These are phyloP conservation scores for Ptilodon capucinus DNA, from an alignment of 2,888 invertebrate species.

Conservation along the genomic window DNA sequence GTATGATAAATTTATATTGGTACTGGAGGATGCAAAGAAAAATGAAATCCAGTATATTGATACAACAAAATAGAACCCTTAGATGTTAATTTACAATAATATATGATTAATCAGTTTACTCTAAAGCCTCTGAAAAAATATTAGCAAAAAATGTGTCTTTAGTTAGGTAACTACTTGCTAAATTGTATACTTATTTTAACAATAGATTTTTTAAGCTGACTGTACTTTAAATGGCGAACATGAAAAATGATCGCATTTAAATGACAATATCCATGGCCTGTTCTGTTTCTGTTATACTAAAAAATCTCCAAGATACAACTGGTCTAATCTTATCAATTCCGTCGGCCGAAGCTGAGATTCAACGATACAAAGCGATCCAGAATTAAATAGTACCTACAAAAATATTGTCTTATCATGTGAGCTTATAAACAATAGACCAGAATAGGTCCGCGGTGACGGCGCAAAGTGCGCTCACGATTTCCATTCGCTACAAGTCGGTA, in stretches of 20 bases:
- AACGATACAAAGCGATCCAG: neutral
- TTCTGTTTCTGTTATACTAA: conserved; percentile 1
- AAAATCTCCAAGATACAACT: neutral
- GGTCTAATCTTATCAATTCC: conserved; percentile 13
- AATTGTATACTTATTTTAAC: neutral
- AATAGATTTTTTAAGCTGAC: conserved; percentile 4
- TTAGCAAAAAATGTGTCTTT: neutral
- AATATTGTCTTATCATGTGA: neutral
- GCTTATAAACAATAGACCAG: conserved; percentile 42
- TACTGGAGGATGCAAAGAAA: no score
- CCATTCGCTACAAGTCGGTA: conserved; percentile 82
- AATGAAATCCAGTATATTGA: no score
- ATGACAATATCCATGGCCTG: no score
- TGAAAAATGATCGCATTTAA: no score
- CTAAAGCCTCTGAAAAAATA: no score
- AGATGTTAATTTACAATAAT: no score
- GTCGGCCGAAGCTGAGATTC: conserved; percentile 30
- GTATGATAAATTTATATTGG: no score
- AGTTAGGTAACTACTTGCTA: neutral
- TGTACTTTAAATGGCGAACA: neutral
- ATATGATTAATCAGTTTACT: no score
- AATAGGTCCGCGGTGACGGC: conserved; percentile 55
- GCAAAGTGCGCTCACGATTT: conserved; percentile 44
- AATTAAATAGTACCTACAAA: neutral
- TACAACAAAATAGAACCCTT: no score